These are phyloP conservation scores for Tenthredo livida DNA, from an alignment of 2,888 invertebrate species.

Conservation along the genomic window DNA sequence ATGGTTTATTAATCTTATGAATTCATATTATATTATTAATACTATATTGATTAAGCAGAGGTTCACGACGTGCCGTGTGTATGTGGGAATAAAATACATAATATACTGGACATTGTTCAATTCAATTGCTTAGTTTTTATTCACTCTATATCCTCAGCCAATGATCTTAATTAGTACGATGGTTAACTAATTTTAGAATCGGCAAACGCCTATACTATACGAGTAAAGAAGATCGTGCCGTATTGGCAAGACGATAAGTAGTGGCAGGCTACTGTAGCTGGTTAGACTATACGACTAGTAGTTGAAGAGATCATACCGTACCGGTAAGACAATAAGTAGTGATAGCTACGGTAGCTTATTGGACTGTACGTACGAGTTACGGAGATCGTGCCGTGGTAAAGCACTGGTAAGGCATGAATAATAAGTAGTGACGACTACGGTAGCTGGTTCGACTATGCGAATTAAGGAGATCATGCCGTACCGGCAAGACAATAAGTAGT, in stretches of 20 bases:
- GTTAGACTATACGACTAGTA: background rate
- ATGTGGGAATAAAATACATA: constrained; percentile 90
- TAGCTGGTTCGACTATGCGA: background rate
- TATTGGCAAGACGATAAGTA: background rate
- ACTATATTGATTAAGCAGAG: constrained; percentile 87
- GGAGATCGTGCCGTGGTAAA: background rate
- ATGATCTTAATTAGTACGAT: background rate
- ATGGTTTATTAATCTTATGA: constrained; percentile 69
- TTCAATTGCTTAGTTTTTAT: constrained; percentile 81
- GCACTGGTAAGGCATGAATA: background rate
- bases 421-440: background rate
- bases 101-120: constrained; percentile 94
- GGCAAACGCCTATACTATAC: background rate
- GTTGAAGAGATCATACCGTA: background rate
- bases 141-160: constrained; percentile 37
- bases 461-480: background rate
- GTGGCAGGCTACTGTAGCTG: background rate
- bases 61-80: constrained; percentile 95
- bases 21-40: constrained; percentile 75
- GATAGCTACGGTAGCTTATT: background rate
- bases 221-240: background rate
- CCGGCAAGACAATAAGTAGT: background rate
- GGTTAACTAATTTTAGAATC: background rate
- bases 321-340: background rate
- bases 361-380: too few relatives aligned